Evolutionary conservation across 1,140 invertebrate genomes (phyloP).

Genomic region (Lepidurus arcticus): DNA sequence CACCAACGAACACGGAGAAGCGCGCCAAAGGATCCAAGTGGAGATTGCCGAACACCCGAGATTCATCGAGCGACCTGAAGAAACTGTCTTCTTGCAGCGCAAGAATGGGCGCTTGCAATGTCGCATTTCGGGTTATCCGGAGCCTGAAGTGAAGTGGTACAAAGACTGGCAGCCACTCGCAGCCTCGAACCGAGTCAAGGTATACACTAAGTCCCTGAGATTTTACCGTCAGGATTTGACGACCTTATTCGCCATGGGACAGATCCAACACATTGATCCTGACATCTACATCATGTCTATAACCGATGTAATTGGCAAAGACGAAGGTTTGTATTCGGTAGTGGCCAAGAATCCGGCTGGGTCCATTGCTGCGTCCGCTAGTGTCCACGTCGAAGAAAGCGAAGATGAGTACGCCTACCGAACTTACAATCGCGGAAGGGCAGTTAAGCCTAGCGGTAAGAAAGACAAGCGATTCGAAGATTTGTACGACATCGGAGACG

Average conservation of each 20-base stretch:
- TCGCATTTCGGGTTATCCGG: constrained; percentile 78
- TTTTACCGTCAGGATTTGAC: background rate
- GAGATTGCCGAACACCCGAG: constrained; percentile 85
- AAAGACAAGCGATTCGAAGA: constrained; percentile 64
- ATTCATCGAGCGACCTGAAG: constrained; percentile 78
- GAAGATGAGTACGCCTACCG: constrained; percentile 51
- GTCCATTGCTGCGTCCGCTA: constrained; percentile 77
- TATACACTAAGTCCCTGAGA: constrained; percentile 42
- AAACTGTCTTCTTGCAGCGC: constrained; percentile 67
- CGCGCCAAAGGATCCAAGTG: constrained; percentile 70
- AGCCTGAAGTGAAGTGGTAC: constrained; percentile 93
- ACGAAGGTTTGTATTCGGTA: constrained; percentile 89
- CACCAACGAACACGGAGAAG: constrained; percentile 83
- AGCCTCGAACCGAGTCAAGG: constrained; percentile 70
- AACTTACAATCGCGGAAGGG: constrained; percentile 53
- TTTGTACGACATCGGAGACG: constrained; percentile 87
- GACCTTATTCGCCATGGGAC: no score
- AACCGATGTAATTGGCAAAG: constrained; percentile 76
- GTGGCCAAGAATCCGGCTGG: constrained; percentile 89
- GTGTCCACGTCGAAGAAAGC: constrained; percentile 84
- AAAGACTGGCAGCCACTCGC: constrained; percentile 91
- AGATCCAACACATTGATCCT: constrained; percentile 70
- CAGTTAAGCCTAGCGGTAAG: constrained; percentile 53
- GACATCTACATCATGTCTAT: constrained; percentile 77
- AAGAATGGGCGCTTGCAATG: constrained; percentile 72